Percentiles rank a stretch among this genome's conserved stretches.
phyloP scores from a whole-genome alignment of 2,888 invertebrate genomes.

The Dioctria linearis region DNA sequence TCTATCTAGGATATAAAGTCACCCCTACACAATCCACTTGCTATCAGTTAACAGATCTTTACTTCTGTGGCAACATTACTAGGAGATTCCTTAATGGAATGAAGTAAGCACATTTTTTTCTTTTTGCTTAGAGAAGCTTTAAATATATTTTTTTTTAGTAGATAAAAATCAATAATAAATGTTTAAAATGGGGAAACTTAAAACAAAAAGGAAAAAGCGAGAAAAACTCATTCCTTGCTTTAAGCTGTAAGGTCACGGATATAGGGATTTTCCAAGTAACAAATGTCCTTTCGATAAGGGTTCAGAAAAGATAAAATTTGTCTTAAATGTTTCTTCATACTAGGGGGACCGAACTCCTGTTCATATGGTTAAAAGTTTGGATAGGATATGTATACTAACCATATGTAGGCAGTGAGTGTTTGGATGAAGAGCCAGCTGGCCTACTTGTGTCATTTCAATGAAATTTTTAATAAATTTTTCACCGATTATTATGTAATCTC shows the following conservation, averaged over 20 bases:
- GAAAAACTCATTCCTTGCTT: neutral
- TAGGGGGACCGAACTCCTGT: neutral
- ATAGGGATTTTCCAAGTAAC: neutral
- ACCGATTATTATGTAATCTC: too few species aligned
- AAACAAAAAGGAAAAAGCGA: neutral
- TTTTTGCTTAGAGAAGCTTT: constrained; percentile 13
- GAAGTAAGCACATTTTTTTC: neutral
- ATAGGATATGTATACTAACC: too few species aligned
- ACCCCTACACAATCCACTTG: neutral
- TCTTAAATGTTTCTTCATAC: neutral
- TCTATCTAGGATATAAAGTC: neutral
- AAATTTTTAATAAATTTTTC: too few species aligned
- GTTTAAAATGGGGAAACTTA: neutral
- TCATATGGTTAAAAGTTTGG: too few species aligned
- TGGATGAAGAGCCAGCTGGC: too few species aligned
- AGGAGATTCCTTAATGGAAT: neutral
- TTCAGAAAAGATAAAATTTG: neutral
- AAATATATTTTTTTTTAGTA: neutral
- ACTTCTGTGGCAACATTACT: neutral
- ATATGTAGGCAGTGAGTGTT: too few species aligned
- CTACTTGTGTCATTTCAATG: too few species aligned
- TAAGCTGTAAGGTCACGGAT: neutral
- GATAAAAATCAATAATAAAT: constrained; percentile 28
- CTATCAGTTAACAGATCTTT: neutral
- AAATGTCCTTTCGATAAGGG: neutral